Evolutionary conservation across 2,113 vertebrate genomes (phyloP), one percentile per base, ranked within the genome.

Genomic region (Cnemophilus loriae): DNA sequence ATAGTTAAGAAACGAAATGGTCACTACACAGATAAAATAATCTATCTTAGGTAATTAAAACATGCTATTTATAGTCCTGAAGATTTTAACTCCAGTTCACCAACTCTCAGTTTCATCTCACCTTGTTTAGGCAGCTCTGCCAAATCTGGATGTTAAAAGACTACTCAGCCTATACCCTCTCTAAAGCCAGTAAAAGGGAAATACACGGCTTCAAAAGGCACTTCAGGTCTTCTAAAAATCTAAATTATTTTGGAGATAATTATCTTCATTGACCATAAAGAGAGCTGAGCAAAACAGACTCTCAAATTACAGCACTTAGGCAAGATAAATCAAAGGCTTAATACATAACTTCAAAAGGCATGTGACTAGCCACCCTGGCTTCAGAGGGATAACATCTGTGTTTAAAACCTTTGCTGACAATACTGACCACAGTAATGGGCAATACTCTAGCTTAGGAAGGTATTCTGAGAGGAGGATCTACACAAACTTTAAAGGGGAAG

Each of bases 251-350:
- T 47, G 44, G 47, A 93, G 81, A 84, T 89, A 44, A 71, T 78
- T 87, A 96, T 94, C 92, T 94, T 82, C 81, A 52, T 3, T 89
- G 90, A 41, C 69, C 33, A 61, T 68, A 89, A 95, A 79, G 64
- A 49, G 65, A 94, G 35, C 37, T 19, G 74, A 91, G 74, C 65
- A 96, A 89, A 93, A 89, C 77, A 95, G 77, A 63, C 60, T 94
- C 95, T 96, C 78, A 78, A 94, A 89, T 91, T 93, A 89, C 95
- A 94, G 81, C 74, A 84, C 81, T 94, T 47, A 84, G 64, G 74
- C 81, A 87, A 64, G 69, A 87, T 59, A 87, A 96, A 94, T 47
- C 64, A 42, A 63, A 52, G 56, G 42, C 52, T 75, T 70, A 89
- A 74, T 87, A 75, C 20, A 2, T 39, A 82, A 96, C 87, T 94